Conservation (phyloP, 2,888 invertebrate species). For the Athripsodes cinereus region DNA sequence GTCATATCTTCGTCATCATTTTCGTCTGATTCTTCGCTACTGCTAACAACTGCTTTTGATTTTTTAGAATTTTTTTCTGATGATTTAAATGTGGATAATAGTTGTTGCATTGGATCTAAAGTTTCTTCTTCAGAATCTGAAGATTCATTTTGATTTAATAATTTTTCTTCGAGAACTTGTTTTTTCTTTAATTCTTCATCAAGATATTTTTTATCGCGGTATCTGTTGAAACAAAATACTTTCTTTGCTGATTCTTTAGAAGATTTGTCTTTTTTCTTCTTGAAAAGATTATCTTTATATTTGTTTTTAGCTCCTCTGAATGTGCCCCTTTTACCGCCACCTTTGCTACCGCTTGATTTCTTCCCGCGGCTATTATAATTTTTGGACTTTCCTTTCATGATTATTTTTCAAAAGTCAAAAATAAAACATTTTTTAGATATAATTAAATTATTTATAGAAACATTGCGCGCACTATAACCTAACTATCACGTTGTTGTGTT, state of each 20-base stretch:
- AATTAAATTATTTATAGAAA: no score
- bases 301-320: conserved; percentile 27
- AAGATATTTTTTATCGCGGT: conserved; percentile 44
- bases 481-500: no score
- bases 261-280: conserved; percentile 32
- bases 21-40: conserved; percentile 29
- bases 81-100: conserved; percentile 48
- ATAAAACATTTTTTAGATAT: no score
- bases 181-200: conserved; percentile 46
- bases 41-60: conserved; percentile 36
- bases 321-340: conserved; percentile 34
- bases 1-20: conserved; percentile 23
- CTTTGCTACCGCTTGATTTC: conserved; percentile 4
- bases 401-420: no score
- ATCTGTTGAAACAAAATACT: conserved; percentile 46
- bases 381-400: neutral
- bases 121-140: conserved; percentile 49
- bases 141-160: conserved; percentile 35
- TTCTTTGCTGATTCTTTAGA: conserved; percentile 36
- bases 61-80: conserved; percentile 28
- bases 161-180: conserved; percentile 37
- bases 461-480: no score
- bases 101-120: conserved; percentile 43
- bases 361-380: neutral
- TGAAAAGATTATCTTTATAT: conserved; percentile 11